These are phyloP conservation scores for Ictidomys tridecemlineatus DNA, from an alignment of 2,113 vertebrate species.

Conservation along the genomic window DNA sequence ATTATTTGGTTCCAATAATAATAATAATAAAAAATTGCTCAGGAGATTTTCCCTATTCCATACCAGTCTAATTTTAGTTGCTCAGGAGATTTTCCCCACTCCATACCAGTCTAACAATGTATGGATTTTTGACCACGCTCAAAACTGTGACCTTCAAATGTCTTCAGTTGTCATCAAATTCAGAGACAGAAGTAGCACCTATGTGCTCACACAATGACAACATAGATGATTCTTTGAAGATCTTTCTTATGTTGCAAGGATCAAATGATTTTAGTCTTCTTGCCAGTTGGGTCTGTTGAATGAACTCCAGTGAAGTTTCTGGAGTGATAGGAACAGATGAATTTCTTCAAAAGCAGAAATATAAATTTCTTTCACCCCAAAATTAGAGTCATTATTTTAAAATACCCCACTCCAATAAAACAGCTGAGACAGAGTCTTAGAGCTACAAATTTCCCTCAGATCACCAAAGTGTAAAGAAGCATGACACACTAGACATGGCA, in stretches of 20 bases:
- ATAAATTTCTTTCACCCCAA: not conserved
- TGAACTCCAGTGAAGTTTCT: not conserved
- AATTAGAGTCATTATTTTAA: not conserved
- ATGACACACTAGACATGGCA: not conserved
- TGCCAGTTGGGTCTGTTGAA: not conserved
- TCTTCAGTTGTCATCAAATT: not conserved
- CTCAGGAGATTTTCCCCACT: constrained; percentile 20
- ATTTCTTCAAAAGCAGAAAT: not conserved
- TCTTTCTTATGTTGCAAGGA: not conserved
- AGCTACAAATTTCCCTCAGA: not conserved
- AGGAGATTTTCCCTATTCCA: constrained; percentile 28
- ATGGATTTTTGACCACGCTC: not conserved
- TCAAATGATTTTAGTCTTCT: not conserved
- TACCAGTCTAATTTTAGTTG: not conserved
- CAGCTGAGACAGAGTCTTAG: not conserved
- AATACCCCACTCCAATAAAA: not conserved
- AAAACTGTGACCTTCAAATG: not conserved
- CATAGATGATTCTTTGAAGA: not conserved
- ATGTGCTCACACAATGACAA: not conserved
- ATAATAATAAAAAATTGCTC: constrained; percentile 52
- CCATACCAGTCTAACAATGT: constrained; percentile 11
- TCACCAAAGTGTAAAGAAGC: not conserved
- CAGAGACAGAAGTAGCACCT: not conserved
- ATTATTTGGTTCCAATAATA: constrained; percentile 68
- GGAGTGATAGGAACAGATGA: not conserved